Percentiles rank a stretch among this genome's conserved stretches.
phyloP scores from a whole-genome alignment of 2,888 invertebrate species.

The Cataglyphis albicans region DNA sequence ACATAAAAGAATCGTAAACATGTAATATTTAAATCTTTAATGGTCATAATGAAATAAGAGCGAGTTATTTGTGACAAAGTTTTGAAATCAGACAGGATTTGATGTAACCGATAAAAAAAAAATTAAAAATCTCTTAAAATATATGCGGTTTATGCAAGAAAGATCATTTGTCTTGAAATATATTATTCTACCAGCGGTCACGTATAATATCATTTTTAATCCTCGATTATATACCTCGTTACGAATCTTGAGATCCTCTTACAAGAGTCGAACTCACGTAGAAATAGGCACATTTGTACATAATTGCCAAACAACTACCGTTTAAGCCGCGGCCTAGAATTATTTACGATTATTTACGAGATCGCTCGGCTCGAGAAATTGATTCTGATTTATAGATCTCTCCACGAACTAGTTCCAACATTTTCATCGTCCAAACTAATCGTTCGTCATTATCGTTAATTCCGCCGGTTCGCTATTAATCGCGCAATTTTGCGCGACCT shows the following conservation, averaged over 20 bases:
- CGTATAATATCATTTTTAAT: neutral
- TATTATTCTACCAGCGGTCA: neutral
- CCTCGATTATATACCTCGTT: neutral
- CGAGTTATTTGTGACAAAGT: neutral
- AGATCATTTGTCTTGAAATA: neutral
- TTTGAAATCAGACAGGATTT: neutral
- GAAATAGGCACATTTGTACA: constrained; percentile 18
- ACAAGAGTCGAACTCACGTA: neutral
- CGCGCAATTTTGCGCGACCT: constrained; percentile 50
- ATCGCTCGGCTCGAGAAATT: constrained; percentile 19
- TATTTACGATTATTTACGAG: neutral
- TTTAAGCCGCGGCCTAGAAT: constrained; percentile 28
- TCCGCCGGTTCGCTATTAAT: constrained; percentile 34
- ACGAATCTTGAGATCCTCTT: neutral
- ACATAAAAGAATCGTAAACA: neutral
- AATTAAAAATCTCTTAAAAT: neutral
- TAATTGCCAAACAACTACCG: constrained; percentile 27
- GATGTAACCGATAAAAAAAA: neutral
- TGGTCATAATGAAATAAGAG: neutral
- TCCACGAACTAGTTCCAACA: constrained; percentile 26
- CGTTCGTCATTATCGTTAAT: constrained; percentile 53
- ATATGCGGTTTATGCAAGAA: neutral
- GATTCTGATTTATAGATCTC: constrained; percentile 41
- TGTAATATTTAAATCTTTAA: neutral
- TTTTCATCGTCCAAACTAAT: constrained; percentile 37